phyloP scores from a whole-genome alignment of 2,888 invertebrate species.

The Tetheella fluctuosa region DNA sequence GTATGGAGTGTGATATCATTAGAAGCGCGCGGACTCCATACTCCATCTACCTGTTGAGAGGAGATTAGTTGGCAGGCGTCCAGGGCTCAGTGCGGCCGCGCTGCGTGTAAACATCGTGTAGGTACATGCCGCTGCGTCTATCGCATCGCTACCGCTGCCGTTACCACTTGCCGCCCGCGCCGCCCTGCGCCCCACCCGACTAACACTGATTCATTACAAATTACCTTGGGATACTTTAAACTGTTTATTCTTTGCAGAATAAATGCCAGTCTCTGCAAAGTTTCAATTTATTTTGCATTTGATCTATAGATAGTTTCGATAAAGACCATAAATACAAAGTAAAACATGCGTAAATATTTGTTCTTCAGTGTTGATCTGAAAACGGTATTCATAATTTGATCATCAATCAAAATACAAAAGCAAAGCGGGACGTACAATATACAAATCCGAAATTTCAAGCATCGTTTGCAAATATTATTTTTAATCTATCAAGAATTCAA shows the following conservation, averaged over 20 bases:
- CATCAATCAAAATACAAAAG: no score
- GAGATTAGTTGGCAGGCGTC: conserved; percentile 71
- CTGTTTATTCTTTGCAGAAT: conserved; percentile 1
- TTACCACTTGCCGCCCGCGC: conserved; percentile 24
- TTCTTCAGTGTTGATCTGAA: neutral
- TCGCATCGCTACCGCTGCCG: conserved; percentile 26
- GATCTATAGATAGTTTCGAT: neutral
- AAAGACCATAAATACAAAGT: neutral
- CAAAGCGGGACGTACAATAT: no score
- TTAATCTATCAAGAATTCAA: no score
- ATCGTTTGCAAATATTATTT: no score
- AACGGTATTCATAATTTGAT: neutral
- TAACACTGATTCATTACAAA: conserved; percentile 28
- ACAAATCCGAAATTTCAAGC: no score
- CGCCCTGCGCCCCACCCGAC: conserved; percentile 24
- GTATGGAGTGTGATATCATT: conserved; percentile 69
- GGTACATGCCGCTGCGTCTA: conserved; percentile 42
- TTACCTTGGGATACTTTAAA: conserved; percentile 14
- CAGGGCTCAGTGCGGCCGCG: conserved; percentile 53
- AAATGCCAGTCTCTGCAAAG: conserved; percentile 10
- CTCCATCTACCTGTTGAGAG: conserved; percentile 76
- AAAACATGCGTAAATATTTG: neutral
- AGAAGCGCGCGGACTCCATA: conserved; percentile 59
- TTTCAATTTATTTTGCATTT: neutral
- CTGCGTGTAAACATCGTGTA: conserved; percentile 57